phyloP scores from a whole-genome alignment of 2,888 invertebrate genomes.

The Drosophila tripunctata region DNA sequence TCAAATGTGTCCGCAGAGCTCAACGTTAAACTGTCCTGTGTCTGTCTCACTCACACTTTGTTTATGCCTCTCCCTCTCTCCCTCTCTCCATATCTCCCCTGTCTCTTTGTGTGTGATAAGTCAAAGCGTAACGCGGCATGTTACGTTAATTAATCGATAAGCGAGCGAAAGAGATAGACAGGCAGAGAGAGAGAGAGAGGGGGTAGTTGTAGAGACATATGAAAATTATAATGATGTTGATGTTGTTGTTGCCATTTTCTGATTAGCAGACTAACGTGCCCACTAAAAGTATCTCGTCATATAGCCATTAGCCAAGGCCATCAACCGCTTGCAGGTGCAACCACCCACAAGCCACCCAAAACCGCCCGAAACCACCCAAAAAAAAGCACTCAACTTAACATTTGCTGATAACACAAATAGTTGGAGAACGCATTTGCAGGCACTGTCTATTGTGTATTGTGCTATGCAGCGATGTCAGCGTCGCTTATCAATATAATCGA shows the following conservation, averaged over 20 bases:
- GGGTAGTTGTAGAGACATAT: not conserved
- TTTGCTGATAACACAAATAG: constrained; percentile 23
- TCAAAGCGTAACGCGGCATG: constrained; percentile 67
- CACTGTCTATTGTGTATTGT: constrained; percentile 3
- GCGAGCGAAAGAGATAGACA: constrained; percentile 1
- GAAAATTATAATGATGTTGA: constrained; percentile 42
- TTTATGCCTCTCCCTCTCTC: not conserved
- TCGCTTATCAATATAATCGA: constrained; percentile 72
- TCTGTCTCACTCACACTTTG: constrained; percentile 6
- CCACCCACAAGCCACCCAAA: constrained; percentile 4
- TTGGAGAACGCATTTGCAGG: constrained; percentile 36
- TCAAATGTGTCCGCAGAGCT: constrained; percentile 53
- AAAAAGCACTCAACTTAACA: constrained; percentile 15
- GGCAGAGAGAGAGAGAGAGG: not conserved
- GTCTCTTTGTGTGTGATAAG: constrained; percentile 50
- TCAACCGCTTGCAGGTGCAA: constrained; percentile 28
- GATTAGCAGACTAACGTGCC: constrained; percentile 51
- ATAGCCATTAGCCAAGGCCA: constrained; percentile 62
- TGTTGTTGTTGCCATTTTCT: constrained; percentile 55
- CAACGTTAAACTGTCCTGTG: constrained; percentile 40
- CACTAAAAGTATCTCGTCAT: constrained; percentile 54
- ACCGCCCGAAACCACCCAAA: constrained; percentile 15
- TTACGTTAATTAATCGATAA: constrained; percentile 79
- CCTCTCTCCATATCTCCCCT: too few relatives aligned
- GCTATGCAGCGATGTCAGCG: constrained; percentile 53